Evolutionary conservation across 2,113 vertebrate species (phyloP).

Genomic region (Acrocephalus arundinaceus): DNA sequence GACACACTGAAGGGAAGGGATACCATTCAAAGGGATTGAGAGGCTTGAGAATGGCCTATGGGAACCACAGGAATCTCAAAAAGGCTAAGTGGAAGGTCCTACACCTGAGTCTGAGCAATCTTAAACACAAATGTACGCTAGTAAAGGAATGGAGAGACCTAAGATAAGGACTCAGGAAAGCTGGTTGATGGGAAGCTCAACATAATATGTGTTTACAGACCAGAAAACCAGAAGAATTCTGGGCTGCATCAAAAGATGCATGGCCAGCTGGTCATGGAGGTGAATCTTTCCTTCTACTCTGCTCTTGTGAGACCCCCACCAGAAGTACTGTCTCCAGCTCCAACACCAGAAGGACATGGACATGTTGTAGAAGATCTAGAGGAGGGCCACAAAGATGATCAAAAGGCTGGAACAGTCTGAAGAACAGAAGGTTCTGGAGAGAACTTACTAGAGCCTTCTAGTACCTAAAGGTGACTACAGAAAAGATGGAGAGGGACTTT

Average conservation of each 20-base stretch:
- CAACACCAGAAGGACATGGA: background rate
- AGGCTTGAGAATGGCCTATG: background rate
- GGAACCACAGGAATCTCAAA: background rate
- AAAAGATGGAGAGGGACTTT: background rate
- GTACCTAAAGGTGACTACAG: too few species aligned
- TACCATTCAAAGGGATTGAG: background rate
- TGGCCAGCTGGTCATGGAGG: background rate
- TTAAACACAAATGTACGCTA: background rate
- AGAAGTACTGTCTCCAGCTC: background rate
- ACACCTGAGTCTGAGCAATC: accelerated
- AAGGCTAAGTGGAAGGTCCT: background rate
- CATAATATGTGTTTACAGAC: background rate
- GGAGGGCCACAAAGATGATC: background rate
- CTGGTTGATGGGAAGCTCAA: background rate
- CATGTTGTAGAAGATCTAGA: background rate
- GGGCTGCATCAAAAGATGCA: accelerated
- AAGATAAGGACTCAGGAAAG: background rate
- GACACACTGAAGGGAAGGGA: background rate
- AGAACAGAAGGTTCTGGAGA: background rate
- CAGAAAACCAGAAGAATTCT: background rate
- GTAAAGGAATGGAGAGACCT: background rate
- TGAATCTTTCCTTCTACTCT: background rate
- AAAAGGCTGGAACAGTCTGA: background rate
- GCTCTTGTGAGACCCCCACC: background rate
- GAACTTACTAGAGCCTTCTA: background rate